Base-by-base conservation (phyloP, 2,113 vertebrate genomes). In the Hiodon alosoides region DNA sequence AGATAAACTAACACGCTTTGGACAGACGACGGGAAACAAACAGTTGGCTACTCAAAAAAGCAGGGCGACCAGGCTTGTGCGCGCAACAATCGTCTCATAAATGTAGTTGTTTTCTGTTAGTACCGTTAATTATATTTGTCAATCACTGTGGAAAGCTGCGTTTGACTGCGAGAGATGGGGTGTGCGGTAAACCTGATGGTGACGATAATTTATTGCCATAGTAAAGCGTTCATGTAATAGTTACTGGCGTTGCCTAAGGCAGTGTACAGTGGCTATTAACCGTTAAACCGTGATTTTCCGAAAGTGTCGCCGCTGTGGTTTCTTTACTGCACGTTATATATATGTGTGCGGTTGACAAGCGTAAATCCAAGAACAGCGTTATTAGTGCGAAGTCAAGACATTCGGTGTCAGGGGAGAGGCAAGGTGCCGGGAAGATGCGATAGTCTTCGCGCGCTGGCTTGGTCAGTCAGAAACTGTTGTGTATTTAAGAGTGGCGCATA, bases 171-270 rank as follows among this genome's bases (percentile, higher is more conserved):
- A 54, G 68, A n/a, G 48, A 69, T 69, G 68, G 52, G 68, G 51
- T 54, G 68, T 54, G 68, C 52, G 60, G 48, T 51, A 50, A 16
- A 62, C 51, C 16, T 50, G 72, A 51, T 73, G 68, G 31, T 73
- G 61, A 52, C 60, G 16, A 11, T 73, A 62, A 66, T 73, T 64
- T 46, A 51, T 73, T 59, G 61, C 31, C 16, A 55, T 55, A 66
- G 54, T 65, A 73, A 73, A 62, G 64, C 17, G 52, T 17, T 60
- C 46, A 11, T 55, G 50, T 65, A 17, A 51, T 51, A 13, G 17
- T 47, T n/a, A 66, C 46, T 66, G 64, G 31, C 31, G 31, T 66
- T 61, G 61, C 61, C 72, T 61, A 53, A 53, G 61, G 47, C 60
- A 73, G 60, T 61, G 72, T 16, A 61, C 16, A 53, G 17, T 57